phyloP scores from a whole-genome alignment of 2,797 vertebrate species.

The Spea hammondii region DNA sequence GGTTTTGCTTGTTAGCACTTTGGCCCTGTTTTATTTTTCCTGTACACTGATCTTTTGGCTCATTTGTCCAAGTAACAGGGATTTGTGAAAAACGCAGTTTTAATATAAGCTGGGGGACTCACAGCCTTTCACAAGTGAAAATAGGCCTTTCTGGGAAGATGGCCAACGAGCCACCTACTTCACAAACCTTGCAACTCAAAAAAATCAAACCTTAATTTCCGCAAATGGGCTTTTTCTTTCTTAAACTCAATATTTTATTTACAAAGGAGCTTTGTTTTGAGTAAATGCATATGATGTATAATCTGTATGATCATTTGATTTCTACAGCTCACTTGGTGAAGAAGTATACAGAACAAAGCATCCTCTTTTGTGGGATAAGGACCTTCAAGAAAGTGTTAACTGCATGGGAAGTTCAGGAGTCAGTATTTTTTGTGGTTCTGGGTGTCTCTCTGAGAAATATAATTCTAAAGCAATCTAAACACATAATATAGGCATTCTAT shows the following conservation, averaged over 20 bases:
- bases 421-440: too few species aligned
- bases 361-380: background rate
- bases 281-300: background rate
- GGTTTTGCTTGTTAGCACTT: constrained; percentile 36
- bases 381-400: too few species aligned
- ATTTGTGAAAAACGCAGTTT: constrained; percentile 16
- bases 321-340: background rate
- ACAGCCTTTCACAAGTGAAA: constrained; percentile 29
- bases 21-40: constrained; percentile 13
- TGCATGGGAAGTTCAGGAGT: too few species aligned
- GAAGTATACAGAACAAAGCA: background rate
- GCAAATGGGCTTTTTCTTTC: constrained; percentile 16
- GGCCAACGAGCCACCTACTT: constrained; percentile 30
- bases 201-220: background rate
- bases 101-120: constrained; percentile 35
- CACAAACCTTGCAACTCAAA: constrained; percentile 1
- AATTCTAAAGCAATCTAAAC: too few species aligned
- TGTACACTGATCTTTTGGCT: constrained; percentile 37
- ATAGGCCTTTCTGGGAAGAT: constrained; percentile 41
- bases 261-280: constrained; percentile 7
- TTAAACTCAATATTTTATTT: background rate
- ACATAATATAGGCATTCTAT: too few species aligned
- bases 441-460: too few species aligned
- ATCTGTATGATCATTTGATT: background rate
- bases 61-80: constrained; percentile 18